A percentile compares a stretch with the other conserved stretches of the same genome.
Evolutionary conservation across 2,797 vertebrate species (phyloP).

Genomic region (Rhincodon typus): DNA sequence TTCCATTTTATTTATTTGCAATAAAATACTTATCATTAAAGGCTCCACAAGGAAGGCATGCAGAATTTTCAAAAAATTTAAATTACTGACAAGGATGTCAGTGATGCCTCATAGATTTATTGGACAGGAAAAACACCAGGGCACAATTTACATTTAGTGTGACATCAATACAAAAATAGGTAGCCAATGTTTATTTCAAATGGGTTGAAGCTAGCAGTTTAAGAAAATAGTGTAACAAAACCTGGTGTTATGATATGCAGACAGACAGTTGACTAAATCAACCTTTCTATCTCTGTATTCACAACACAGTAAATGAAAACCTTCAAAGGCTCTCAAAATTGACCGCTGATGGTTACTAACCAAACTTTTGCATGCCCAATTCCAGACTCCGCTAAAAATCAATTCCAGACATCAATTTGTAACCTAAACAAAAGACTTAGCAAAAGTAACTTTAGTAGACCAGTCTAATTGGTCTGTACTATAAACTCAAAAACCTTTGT

Average conservation of each 20-base stretch:
- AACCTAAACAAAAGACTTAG: no score
- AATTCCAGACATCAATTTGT: no score
- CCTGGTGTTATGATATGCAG: background rate
- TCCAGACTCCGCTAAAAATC: no score
- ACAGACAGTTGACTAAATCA: no score
- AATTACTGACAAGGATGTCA: background rate
- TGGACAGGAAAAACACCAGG: background rate
- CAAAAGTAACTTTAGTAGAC: no score
- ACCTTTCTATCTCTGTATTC: no score
- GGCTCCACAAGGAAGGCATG: background rate
- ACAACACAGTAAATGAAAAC: no score
- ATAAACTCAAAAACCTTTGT: no score
- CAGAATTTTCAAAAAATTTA: background rate
- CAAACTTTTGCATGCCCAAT: no score
- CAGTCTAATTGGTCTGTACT: no score
- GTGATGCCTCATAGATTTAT: background rate
- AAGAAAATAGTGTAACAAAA: background rate
- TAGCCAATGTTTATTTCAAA: constrained; percentile 9
- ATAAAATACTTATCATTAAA: background rate
- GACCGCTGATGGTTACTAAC: no score
- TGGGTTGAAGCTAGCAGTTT: background rate
- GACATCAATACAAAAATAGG: background rate
- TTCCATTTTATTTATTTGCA: background rate
- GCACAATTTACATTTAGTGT: background rate
- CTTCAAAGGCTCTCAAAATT: no score